These are phyloP conservation scores for Dicrostonyx torquatus DNA, from an alignment of 2,797 vertebrate species.

Conservation along the genomic window DNA sequence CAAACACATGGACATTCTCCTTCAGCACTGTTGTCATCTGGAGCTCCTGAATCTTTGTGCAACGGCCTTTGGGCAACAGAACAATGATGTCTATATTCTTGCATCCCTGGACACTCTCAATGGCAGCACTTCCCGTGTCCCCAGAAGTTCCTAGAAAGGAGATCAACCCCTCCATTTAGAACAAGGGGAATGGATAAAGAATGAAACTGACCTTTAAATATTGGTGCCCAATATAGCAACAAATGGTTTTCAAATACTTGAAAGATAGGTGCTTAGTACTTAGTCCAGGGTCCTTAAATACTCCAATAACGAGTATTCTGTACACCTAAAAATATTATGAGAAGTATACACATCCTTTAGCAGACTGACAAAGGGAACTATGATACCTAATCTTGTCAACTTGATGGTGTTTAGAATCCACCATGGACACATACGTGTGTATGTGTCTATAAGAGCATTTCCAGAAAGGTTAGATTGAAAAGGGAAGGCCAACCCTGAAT, in stretches of 20 bases:
- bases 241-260: not conserved
- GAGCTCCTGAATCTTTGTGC: slow-evolving; percentile 92
- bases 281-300: not conserved
- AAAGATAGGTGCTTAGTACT: not conserved
- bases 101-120: slow-evolving; percentile 91
- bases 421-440: not conserved
- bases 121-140: slow-evolving; percentile 95
- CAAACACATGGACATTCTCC: slow-evolving; percentile 94
- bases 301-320: not conserved
- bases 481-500: not conserved
- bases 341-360: not conserved
- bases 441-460: not conserved
- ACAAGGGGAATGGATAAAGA: not conserved
- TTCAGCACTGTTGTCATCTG: slow-evolving; percentile 95
- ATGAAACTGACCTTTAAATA: not conserved
- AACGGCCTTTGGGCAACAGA: slow-evolving; percentile 90
- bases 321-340: slow-evolving; percentile 14
- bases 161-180: not conserved
- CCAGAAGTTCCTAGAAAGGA: slow-evolving; percentile 92
- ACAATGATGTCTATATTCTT: slow-evolving; percentile 92
- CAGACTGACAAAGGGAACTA: not conserved
- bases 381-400: not conserved
- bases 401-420: not conserved
- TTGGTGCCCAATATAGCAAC: not conserved
- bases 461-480: not conserved